Conservation (phyloP, 2,797 vertebrate species). For the Nothura maculosa region DNA sequence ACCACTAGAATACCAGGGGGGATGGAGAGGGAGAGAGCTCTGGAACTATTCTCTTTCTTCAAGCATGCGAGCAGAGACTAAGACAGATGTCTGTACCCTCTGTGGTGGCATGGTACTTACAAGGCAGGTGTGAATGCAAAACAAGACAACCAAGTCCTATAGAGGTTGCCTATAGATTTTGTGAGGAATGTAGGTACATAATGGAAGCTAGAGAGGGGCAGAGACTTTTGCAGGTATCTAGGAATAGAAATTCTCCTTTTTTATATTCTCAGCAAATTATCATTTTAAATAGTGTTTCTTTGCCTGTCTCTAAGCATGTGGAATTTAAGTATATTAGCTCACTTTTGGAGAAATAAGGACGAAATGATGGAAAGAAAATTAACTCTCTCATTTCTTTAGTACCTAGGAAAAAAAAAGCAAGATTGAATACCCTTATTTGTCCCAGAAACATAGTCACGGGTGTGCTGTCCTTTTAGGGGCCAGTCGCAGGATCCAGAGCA, state of each 20-base stretch:
- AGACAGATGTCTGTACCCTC: neutral
- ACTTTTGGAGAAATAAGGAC: neutral
- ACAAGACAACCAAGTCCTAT: neutral
- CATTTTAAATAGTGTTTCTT: neutral
- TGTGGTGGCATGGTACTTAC: neutral
- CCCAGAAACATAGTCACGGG: neutral
- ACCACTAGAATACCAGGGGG: neutral
- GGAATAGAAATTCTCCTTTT: neutral
- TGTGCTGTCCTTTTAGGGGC: neutral
- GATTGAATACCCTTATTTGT: neutral
- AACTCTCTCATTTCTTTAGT: neutral
- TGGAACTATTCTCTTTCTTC: neutral
- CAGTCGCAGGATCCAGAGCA: neutral
- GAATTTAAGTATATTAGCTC: fast-evolving
- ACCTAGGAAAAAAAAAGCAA: neutral
- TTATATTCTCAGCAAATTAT: neutral
- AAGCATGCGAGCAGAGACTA: neutral
- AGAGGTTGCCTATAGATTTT: neutral
- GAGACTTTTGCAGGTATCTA: neutral
- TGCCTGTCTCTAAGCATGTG: neutral
- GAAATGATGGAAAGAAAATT: neutral
- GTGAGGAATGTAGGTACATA: neutral
- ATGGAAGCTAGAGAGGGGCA: neutral
- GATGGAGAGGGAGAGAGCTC: neutral
- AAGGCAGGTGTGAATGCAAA: neutral